Conservation (phyloP, 1,140 invertebrate genomes). For the Branchinecta lindahli region DNA sequence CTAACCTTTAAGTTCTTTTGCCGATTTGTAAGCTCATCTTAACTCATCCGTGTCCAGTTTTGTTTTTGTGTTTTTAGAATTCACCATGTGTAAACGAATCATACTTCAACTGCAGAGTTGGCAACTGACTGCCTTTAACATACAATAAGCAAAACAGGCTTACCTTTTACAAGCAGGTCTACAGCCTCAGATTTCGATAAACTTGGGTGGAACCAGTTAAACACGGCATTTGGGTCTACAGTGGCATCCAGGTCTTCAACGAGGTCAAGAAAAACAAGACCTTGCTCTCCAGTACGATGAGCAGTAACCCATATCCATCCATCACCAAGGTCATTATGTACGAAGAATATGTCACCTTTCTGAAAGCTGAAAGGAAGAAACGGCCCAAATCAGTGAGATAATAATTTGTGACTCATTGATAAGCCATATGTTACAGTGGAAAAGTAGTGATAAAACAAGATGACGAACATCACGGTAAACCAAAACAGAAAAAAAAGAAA, state of each 20-base stretch:
- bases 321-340: conserved; percentile 93
- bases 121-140: too few species aligned
- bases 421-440: conserved; percentile 3
- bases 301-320: conserved; percentile 95
- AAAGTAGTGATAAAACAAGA: conserved; percentile 2
- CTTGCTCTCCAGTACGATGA: conserved; percentile 85
- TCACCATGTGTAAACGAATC: too few species aligned
- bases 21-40: too few species aligned
- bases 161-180: conserved; percentile 81
- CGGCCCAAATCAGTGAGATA: conserved; percentile 9
- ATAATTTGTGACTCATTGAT: not conserved
- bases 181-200: conserved; percentile 93
- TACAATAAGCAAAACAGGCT: too few species aligned
- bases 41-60: too few species aligned
- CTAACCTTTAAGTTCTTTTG: too few species aligned
- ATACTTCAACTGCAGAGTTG: too few species aligned
- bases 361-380: conserved; percentile 53
- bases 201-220: conserved; percentile 94
- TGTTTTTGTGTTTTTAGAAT: too few species aligned
- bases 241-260: conserved; percentile 85
- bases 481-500: too few species aligned
- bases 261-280: conserved; percentile 85
- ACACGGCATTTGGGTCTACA: conserved; percentile 92
- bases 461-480: not conserved
- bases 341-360: conserved; percentile 93